Percentiles rank a stretch among this genome's conserved stretches.
phyloP scores from a whole-genome alignment of 2,888 invertebrate species.

The Subacronicta megacephala region DNA sequence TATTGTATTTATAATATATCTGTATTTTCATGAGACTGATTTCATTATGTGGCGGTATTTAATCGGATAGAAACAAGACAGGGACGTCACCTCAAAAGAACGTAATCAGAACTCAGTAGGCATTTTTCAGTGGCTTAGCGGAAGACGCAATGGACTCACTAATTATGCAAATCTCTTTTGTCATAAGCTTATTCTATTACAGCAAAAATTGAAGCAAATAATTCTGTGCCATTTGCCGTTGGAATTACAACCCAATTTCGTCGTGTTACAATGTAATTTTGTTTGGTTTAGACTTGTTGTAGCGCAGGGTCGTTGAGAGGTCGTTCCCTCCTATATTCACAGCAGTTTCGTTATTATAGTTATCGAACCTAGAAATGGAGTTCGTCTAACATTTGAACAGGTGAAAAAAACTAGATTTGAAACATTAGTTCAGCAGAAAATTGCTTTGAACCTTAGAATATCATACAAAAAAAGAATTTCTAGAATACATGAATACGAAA shows the following conservation, averaged over 20 bases:
- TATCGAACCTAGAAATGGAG: slow-evolving; percentile 25
- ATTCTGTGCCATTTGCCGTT: slow-evolving; percentile 36
- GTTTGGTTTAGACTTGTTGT: slow-evolving; percentile 28
- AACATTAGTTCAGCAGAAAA: not conserved
- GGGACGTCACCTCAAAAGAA: slow-evolving; percentile 13
- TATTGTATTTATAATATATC: slow-evolving; percentile 18
- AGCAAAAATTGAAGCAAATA: slow-evolving; percentile 55
- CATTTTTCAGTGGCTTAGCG: slow-evolving; percentile 46
- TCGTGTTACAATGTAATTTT: slow-evolving; percentile 42
- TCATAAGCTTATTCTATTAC: slow-evolving; percentile 64
- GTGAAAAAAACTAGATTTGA: not conserved
- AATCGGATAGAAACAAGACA: slow-evolving; percentile 29
- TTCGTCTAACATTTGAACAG: slow-evolving; percentile 16
- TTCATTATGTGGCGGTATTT: slow-evolving; percentile 19
- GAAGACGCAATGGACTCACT: slow-evolving; percentile 56
- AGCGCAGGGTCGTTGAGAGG: slow-evolving; percentile 32
- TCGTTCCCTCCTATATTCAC: slow-evolving; percentile 35
- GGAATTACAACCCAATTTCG: slow-evolving; percentile 33
- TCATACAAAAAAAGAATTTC: too few relatives aligned
- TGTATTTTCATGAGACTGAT: slow-evolving; percentile 27
- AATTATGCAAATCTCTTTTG: slow-evolving; percentile 70
- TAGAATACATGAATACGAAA: too few relatives aligned
- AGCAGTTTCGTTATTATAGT: slow-evolving; percentile 27
- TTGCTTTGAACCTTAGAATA: not conserved
- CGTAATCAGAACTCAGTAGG: slow-evolving; percentile 46